Evolutionary conservation across 2,113 vertebrate genomes (phyloP).

Genomic region (Spea multiplicata): DNA sequence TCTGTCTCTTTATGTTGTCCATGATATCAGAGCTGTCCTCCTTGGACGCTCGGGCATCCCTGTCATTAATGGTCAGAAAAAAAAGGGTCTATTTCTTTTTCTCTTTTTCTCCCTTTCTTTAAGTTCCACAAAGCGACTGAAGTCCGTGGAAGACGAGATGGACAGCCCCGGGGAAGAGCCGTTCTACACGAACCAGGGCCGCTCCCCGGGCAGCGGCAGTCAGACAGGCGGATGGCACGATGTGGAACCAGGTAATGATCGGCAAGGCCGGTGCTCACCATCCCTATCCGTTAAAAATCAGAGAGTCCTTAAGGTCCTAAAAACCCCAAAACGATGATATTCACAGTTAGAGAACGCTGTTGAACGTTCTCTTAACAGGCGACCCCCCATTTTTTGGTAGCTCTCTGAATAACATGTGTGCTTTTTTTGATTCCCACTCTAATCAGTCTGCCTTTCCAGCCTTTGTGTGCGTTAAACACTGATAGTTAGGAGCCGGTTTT

Average conservation of each 20-base stretch:
- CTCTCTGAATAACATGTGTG: too few species aligned
- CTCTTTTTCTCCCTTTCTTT: slow-evolving; percentile 39
- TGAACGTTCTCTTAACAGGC: too few species aligned
- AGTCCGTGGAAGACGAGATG: slow-evolving; percentile 98
- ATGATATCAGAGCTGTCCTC: too few species aligned
- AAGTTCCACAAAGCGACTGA: slow-evolving; percentile 97
- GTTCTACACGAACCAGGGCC: slow-evolving; percentile 92
- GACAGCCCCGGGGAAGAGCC: slow-evolving; percentile 96
- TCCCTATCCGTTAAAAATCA: not conserved
- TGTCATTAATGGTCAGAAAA: not conserved
- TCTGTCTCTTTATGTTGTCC: too few species aligned
- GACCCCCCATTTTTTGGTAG: too few species aligned
- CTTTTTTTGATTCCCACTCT: too few species aligned
- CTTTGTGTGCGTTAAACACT: not conserved
- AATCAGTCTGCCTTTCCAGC: not conserved
- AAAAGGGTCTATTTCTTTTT: not conserved
- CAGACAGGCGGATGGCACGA: slow-evolving; percentile 97
- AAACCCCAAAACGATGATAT: not conserved
- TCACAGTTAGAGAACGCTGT: too few species aligned
- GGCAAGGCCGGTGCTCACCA: not conserved
- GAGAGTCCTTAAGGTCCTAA: not conserved
- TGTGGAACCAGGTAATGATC: slow-evolving; percentile 89
- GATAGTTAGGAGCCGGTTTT: not conserved
- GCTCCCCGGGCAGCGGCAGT: slow-evolving; percentile 90
- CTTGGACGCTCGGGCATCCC: too few species aligned